Conservation (phyloP, 2,888 invertebrate species). For the Neuroscelio doddi region DNA sequence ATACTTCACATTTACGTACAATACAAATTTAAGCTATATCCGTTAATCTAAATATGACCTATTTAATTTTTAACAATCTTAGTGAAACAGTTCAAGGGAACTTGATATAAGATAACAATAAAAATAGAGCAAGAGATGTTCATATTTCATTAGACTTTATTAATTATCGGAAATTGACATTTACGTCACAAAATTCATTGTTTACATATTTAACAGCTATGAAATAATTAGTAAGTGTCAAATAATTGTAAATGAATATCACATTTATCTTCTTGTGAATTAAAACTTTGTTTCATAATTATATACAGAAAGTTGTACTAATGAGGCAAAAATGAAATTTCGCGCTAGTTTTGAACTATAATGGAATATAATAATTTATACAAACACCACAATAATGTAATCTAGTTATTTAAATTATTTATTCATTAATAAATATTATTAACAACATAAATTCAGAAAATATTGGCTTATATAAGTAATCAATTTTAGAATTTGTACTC, state of each 20-base stretch:
- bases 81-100: slow-evolving; percentile 28
- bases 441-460: too few species aligned
- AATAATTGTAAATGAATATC: slow-evolving; percentile 1
- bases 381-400: too few species aligned
- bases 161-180: slow-evolving; percentile 24
- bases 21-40: slow-evolving; percentile 33
- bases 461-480: too few species aligned
- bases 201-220: slow-evolving; percentile 10
- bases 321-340: too few species aligned
- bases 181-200: slow-evolving; percentile 16
- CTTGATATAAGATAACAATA: slow-evolving; percentile 16
- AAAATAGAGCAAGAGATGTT: slow-evolving; percentile 20
- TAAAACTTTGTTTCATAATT: too few species aligned
- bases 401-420: too few species aligned
- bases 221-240: slow-evolving; percentile 14
- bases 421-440: too few species aligned
- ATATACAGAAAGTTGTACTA: too few species aligned
- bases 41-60: slow-evolving; percentile 32
- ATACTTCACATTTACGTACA: slow-evolving; percentile 23
- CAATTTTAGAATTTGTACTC: too few species aligned
- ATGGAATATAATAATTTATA: too few species aligned
- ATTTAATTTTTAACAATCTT: slow-evolving; percentile 33
- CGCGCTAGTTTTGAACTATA: too few species aligned
- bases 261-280: too few species aligned
- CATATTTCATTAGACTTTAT: slow-evolving; percentile 27